Conservation (phyloP, 2,888 invertebrate genomes). For the Pocota personata region DNA sequence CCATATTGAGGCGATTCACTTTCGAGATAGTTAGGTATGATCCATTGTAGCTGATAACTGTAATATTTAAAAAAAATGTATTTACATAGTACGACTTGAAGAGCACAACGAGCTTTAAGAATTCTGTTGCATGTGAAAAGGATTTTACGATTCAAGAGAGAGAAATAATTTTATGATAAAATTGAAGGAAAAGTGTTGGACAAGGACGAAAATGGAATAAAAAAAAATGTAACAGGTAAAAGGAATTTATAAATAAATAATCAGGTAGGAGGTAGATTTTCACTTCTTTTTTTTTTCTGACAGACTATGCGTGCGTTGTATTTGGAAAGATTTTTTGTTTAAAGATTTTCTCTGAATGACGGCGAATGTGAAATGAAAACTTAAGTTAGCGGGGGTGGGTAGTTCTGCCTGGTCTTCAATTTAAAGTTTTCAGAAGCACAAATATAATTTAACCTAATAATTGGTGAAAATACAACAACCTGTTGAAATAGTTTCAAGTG, state of each 20-base stretch:
- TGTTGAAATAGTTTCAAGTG: too few relatives aligned
- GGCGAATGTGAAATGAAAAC: not conserved
- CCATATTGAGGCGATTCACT: slow-evolving; percentile 91
- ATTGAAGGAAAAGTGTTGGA: not conserved
- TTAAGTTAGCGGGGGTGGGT: not conserved
- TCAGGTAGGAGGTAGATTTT: not conserved
- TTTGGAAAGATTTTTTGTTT: not conserved
- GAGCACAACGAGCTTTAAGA: not conserved
- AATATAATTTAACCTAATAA: not conserved
- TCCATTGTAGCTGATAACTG: slow-evolving; percentile 88
- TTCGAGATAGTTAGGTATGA: slow-evolving; percentile 88
- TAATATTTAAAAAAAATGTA: slow-evolving; percentile 27
- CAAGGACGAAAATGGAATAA: not conserved
- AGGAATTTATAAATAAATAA: slow-evolving; percentile 54
- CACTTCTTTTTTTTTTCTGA: not conserved
- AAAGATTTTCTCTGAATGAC: not conserved
- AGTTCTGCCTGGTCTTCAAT: not conserved
- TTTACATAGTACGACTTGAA: not conserved
- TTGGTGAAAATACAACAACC: not conserved
- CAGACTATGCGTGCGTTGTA: not conserved
- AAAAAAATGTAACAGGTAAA: slow-evolving; percentile 28
- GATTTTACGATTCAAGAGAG: slow-evolving; percentile 6
- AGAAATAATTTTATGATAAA: slow-evolving; percentile 9
- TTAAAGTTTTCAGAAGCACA: not conserved
- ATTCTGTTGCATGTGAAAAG: slow-evolving; percentile 3